phyloP scores from a whole-genome alignment of 2,113 vertebrate genomes.

The Sinocyclocheilus anshuiensis region DNA sequence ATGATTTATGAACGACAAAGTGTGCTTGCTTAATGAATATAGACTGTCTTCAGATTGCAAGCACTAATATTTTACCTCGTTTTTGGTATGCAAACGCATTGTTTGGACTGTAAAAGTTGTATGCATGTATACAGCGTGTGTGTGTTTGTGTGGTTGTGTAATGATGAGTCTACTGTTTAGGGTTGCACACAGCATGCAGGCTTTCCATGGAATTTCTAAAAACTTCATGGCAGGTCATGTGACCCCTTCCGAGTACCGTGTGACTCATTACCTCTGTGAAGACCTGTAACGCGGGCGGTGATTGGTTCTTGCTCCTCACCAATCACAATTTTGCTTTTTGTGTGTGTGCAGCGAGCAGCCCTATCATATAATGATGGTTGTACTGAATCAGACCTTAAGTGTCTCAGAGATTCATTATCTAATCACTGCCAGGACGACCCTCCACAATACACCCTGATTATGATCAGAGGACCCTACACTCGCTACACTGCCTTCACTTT shows the following conservation, averaged over 20 bases:
- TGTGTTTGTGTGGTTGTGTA: conserved; percentile 7
- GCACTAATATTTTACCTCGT: neutral
- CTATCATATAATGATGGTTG: conserved; percentile 22
- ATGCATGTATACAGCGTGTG: neutral
- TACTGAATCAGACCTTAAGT: conserved; percentile 64
- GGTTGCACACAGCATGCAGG: neutral
- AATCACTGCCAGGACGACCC: conserved; percentile 90
- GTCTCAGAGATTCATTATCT: conserved; percentile 97
- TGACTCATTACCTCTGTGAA: conserved; percentile 8
- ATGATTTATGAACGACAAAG: conserved; percentile 53
- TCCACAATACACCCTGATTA: conserved; percentile 90
- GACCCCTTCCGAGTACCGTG: neutral
- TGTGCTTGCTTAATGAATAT: conserved; percentile 20
- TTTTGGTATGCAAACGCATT: neutral
- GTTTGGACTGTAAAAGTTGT: neutral
- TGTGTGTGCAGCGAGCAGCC: conserved; percentile 41
- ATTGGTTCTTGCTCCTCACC: conserved; percentile 16
- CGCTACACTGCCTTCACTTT: conserved; percentile 4
- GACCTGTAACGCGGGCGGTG: neutral
- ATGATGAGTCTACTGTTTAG: neutral
- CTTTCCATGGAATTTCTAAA: neutral
- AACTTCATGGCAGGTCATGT: conserved; percentile 2
- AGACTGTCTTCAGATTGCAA: neutral
- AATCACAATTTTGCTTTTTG: conserved; percentile 16
- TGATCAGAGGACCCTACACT: conserved; percentile 65